Evolutionary conservation across 1,140 invertebrate species (phyloP).

Genomic region (Venustaconcha ellipsiformis): DNA sequence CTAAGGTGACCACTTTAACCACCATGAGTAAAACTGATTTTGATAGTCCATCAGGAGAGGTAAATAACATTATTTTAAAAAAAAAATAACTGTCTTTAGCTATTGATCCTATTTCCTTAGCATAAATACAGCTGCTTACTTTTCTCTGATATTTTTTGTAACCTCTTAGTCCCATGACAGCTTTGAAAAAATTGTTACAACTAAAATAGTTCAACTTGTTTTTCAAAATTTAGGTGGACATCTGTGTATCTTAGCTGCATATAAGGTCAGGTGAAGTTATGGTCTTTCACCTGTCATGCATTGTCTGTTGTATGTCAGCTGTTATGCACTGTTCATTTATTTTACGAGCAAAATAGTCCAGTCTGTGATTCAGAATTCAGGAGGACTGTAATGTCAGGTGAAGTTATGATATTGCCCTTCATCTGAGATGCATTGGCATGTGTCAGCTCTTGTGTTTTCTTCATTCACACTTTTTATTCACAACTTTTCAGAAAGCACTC

Average conservation of each 20-base stretch:
- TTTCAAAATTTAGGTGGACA: background rate
- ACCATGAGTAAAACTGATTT: constrained; percentile 41
- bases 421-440: too few relatives aligned
- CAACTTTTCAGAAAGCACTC: too few relatives aligned
- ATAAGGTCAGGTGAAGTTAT: background rate
- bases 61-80: background rate
- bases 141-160: background rate
- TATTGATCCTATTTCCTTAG: background rate
- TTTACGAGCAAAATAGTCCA: too few relatives aligned
- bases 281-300: background rate
- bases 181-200: too few relatives aligned
- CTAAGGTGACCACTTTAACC: constrained; percentile 41
- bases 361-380: background rate
- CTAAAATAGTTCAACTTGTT: too few relatives aligned
- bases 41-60: constrained; percentile 41
- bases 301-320: too few relatives aligned
- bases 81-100: background rate
- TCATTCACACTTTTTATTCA: too few relatives aligned
- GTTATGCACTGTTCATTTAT: too few relatives aligned
- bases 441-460: too few relatives aligned
- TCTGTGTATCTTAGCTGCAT: background rate
- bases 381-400: background rate
- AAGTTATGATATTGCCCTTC: background rate
- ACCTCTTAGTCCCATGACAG: too few relatives aligned
- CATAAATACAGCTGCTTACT: background rate